Base-by-base conservation (phyloP, 2,797 vertebrate species). In the Eurystomus glaucurus region DNA sequence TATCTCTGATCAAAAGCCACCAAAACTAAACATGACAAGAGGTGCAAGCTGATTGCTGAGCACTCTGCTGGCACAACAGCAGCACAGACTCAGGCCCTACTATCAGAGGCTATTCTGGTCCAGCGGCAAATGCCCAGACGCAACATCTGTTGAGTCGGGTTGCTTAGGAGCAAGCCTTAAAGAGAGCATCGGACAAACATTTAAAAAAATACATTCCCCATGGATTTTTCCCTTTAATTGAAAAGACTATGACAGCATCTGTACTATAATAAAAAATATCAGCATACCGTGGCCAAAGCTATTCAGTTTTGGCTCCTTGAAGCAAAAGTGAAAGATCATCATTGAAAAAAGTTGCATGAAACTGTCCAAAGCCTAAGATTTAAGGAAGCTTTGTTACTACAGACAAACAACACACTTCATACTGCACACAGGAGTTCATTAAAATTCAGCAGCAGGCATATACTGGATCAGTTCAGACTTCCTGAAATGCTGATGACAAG, bases 201-300 rank as follows among this genome's bases (percentile, higher is more conserved):
- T n/a, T 29, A 11, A 14, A 1, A 4, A 41, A 57, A 89, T 51
- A 29, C 17, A 79, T 15, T 76, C 15, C 28, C 25, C 4, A 4
- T 19, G 21, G 8, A 65, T 65, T 76, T 77, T 72, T 64, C 18
- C 57, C 39, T 71, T 69, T 61, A 84, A 71, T 5, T 79, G 52
- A 69, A 41, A n/a, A 72, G 5, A 28, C 15, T 58, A 23, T 0
- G 0, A 50, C 20, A 69, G 2, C 9, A 4, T 12, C 8, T 8
- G 61, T 64, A 15, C 11, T 16, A 33, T 0, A 2, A 21, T 23
- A 9, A 41, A 52, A 61, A 57, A 43, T 3, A 51, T 10, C 11
- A 93, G n/a, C 15, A 28, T 6, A 43, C 20, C 22, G 3, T 58
- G 52, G 33, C 8, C 33, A 70, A 65, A 52, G 28, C 55, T 51